Evolutionary conservation across 1,140 invertebrate genomes (phyloP).

Genomic region (Gonatopus flavifemur): DNA sequence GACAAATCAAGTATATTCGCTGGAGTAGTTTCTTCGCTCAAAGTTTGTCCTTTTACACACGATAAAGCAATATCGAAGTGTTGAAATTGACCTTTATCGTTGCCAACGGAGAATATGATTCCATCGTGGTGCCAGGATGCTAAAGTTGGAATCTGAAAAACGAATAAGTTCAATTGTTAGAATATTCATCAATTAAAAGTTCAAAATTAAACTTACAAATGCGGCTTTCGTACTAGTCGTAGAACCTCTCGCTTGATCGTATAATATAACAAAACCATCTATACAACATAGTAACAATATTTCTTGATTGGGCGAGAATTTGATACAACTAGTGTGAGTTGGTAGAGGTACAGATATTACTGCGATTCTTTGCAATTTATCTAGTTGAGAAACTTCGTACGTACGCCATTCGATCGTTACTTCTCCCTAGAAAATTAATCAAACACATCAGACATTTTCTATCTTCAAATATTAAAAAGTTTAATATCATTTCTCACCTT

Average conservation of each 20-base stretch:
- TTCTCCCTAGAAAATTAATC: constrained; percentile 61
- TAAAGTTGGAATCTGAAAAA: constrained; percentile 67
- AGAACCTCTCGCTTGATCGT: constrained; percentile 65
- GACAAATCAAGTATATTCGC: constrained; percentile 68
- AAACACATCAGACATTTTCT: not conserved
- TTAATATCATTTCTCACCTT: constrained; percentile 52
- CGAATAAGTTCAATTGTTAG: not conserved
- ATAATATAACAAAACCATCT: constrained; percentile 75
- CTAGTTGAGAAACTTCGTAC: constrained; percentile 68
- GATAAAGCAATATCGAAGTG: constrained; percentile 75
- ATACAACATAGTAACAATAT: constrained; percentile 74
- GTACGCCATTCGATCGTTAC: constrained; percentile 74
- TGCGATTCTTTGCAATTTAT: constrained; percentile 68
- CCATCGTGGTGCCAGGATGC: constrained; percentile 74
- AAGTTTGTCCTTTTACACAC: constrained; percentile 68
- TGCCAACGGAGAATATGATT: constrained; percentile 68
- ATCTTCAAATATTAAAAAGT: not conserved
- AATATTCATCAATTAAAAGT: constrained; percentile 12
- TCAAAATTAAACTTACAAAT: constrained; percentile 60
- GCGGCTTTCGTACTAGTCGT: constrained; percentile 66
- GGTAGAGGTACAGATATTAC: constrained; percentile 72
- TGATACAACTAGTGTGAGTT: constrained; percentile 68
- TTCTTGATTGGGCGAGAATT: constrained; percentile 71
- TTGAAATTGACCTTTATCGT: constrained; percentile 75
- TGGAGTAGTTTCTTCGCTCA: constrained; percentile 68